Evolutionary conservation across 1,140 invertebrate species (phyloP), one percentile per base, ranked within the genome.

Genomic region (Metaphire vulgaris): DNA sequence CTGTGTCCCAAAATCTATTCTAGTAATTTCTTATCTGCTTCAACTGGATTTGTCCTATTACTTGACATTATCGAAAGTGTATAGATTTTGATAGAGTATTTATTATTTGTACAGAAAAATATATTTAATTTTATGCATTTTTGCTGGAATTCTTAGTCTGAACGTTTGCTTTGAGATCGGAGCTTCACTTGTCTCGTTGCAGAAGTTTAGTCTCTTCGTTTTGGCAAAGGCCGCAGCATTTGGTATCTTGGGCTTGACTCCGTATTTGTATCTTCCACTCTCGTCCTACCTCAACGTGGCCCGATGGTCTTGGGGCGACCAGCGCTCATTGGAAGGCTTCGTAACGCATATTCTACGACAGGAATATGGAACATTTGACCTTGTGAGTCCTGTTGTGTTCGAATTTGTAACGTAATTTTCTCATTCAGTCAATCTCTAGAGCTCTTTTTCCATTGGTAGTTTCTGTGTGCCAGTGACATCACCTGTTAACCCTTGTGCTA

Each of bases 251-350:
- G 83, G 84, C 21, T 74, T 84, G 64, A 64, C 80, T 26, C 84
- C 84, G 12, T 86, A 86, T 74, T 21, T 83, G 2, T 84, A 86
- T 74, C 76, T 86, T 16, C 83, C 83, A 12, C 2, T 84, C 2
- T 83, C 84, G n/a, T 77, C 83, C 12, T 71, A 74, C 28, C 69
- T 76, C 28, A 79, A 79, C 41, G 41, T 75, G 16, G 81, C 81
- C 2, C 77, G 82, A 28, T 86, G 82, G 81, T 84, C 83, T 0
- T 86, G 84, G 84, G 84, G 84, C 69, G 82, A 86, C 74, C 83
- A 85, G 77, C 77, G 80, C 30, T 77, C 80, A 21, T 0, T 84
- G 6, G 1, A n/a, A 2, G 84, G 84, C n/a, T 82, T 86, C 66
- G 29, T 84, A 0, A 83, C 67, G n/a, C 84, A 86, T 77, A 33